Evolutionary conservation across 1,140 invertebrate genomes (phyloP).

Genomic region (Teleogryllus occipitalis): DNA sequence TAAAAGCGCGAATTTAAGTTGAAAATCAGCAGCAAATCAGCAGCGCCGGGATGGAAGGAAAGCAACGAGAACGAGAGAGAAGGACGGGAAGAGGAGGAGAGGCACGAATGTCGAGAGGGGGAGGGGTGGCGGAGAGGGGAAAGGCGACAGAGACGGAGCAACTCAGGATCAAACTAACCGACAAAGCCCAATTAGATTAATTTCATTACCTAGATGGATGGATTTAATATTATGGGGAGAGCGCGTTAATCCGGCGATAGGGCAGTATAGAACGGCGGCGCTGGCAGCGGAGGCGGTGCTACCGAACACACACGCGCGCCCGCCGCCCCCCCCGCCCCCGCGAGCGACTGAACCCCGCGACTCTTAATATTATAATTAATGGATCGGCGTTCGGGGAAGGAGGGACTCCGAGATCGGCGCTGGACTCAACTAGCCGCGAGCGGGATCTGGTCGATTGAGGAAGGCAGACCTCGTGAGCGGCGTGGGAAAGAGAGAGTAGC

Average conservation of each 20-base stretch:
- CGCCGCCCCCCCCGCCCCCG: too few relatives aligned
- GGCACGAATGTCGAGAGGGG: not conserved
- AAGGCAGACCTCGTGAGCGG: too few relatives aligned
- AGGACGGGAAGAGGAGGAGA: not conserved
- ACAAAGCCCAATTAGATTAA: slow-evolving; percentile 1
- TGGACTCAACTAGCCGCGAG: too few relatives aligned
- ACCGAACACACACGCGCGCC: not conserved
- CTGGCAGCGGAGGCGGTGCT: not conserved
- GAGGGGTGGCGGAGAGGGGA: not conserved
- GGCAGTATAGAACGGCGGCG: not conserved
- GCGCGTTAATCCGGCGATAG: not conserved
- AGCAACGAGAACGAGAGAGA: too few relatives aligned
- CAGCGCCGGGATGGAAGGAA: too few relatives aligned
- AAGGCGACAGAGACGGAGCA: not conserved
- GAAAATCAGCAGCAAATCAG: too few relatives aligned
- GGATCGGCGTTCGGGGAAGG: not conserved
- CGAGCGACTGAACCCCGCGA: not conserved
- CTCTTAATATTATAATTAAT: slow-evolving; percentile 6
- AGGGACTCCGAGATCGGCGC: not conserved
- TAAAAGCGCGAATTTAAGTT: too few relatives aligned
- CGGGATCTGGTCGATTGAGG: too few relatives aligned
- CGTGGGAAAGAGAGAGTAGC: too few relatives aligned
- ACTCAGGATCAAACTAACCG: not conserved
- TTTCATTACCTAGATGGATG: slow-evolving; percentile 4
- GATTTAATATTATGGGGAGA: not conserved